These are phyloP conservation scores for Hypocryptadius cinnamomeus DNA, from an alignment of 2,113 vertebrate genomes.

Conservation along the genomic window DNA sequence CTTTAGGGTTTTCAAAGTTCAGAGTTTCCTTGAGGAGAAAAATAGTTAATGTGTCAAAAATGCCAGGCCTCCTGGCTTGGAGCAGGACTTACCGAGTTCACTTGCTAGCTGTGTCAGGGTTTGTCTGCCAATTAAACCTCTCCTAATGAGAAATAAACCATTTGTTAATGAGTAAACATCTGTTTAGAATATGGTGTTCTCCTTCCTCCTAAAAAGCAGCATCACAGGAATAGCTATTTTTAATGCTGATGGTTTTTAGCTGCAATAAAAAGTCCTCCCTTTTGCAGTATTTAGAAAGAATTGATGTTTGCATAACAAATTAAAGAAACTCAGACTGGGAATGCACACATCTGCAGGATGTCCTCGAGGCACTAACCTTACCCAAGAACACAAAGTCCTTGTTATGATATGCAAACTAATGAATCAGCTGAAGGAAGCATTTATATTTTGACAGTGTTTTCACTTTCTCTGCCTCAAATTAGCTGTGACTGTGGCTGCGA, in stretches of 20 bases:
- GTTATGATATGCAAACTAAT: background rate
- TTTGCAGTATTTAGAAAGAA: slow-evolving; percentile 27
- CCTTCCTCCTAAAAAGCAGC: background rate
- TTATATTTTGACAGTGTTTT: slow-evolving; percentile 33
- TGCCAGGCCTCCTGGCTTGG: background rate
- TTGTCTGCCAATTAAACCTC: background rate
- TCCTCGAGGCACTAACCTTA: slow-evolving; percentile 13
- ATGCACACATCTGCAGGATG: background rate
- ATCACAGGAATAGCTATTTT: background rate
- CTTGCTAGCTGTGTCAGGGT: background rate
- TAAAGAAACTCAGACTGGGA: background rate
- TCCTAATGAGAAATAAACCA: background rate
- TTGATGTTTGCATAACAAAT: slow-evolving; percentile 44
- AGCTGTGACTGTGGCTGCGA: background rate
- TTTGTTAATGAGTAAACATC: background rate
- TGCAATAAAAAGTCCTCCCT: background rate
- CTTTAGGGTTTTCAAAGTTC: background rate
- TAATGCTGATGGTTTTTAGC: background rate
- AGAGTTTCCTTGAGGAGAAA: slow-evolving; percentile 12
- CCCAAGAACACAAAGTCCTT: slow-evolving; percentile 13
- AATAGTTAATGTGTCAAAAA: background rate
- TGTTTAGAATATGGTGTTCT: background rate
- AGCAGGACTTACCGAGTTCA: background rate
- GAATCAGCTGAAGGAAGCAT: slow-evolving; percentile 17
- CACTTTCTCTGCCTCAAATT: slow-evolving; percentile 20